Evolutionary conservation across 1,140 invertebrate species (phyloP).

Genomic region (Drosophila auraria): DNA sequence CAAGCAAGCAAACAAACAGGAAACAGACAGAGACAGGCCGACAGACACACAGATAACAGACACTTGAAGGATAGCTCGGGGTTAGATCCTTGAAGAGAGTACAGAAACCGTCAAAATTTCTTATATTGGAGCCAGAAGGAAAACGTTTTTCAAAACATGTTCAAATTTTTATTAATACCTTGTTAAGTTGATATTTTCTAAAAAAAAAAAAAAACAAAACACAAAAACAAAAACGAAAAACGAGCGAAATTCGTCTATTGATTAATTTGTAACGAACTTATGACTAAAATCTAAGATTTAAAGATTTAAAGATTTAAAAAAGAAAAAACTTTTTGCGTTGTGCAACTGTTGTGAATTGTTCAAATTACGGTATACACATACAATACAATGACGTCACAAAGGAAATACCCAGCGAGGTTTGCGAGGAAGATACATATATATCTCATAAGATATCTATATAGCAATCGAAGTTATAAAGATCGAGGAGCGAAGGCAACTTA

Average conservation of each 20-base stretch:
- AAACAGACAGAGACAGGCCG: slow-evolving; percentile 24
- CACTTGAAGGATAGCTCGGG: slow-evolving; percentile 11
- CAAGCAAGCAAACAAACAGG: slow-evolving; percentile 43
- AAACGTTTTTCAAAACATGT: slow-evolving; percentile 67
- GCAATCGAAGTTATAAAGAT: slow-evolving; percentile 1
- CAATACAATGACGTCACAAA: slow-evolving; percentile 71
- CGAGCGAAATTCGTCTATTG: slow-evolving; percentile 65
- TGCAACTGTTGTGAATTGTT: slow-evolving; percentile 82
- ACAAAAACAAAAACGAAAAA: slow-evolving; percentile 39
- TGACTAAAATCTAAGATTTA: slow-evolving; percentile 65
- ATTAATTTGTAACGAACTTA: slow-evolving; percentile 73
- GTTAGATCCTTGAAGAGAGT: slow-evolving; percentile 17
- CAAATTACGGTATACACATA: slow-evolving; percentile 76
- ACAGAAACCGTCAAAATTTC: slow-evolving; percentile 42
- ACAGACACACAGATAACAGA: slow-evolving; percentile 20
- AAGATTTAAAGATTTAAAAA: slow-evolving; percentile 23
- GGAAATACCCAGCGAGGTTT: slow-evolving; percentile 47
- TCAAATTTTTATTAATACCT: slow-evolving; percentile 73
- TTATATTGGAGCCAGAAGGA: slow-evolving; percentile 73
- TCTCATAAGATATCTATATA: slow-evolving; percentile 20
- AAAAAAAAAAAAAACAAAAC: slow-evolving; percentile 15
- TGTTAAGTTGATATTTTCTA: slow-evolving; percentile 66
- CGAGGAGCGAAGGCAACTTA: slow-evolving; percentile 41
- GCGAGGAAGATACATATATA: slow-evolving; percentile 39
- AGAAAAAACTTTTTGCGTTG: slow-evolving; percentile 68